Evolutionary conservation across 2,113 vertebrate genomes (phyloP).

Genomic region (Saccopteryx bilineata): DNA sequence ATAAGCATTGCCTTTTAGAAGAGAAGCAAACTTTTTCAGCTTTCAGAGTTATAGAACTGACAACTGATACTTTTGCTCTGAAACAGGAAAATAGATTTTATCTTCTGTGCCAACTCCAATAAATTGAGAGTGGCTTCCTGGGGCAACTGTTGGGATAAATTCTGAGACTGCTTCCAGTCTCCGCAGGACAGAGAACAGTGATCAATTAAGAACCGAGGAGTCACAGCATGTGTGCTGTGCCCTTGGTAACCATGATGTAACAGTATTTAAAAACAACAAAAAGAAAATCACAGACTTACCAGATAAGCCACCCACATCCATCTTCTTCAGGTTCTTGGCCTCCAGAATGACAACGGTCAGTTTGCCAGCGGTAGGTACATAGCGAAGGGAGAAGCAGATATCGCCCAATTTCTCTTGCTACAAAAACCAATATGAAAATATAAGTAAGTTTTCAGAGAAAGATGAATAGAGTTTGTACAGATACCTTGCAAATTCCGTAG

Average conservation of each 20-base stretch:
- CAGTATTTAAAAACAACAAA: neutral
- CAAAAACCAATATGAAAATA: slow-evolving; percentile 80
- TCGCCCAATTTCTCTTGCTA: slow-evolving; percentile 99
- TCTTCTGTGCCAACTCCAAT: slow-evolving; percentile 32
- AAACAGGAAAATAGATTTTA: slow-evolving; percentile 55
- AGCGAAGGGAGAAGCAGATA: slow-evolving; percentile 99
- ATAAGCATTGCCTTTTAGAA: slow-evolving; percentile 43
- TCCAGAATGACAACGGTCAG: slow-evolving; percentile 98
- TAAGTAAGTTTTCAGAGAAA: slow-evolving; percentile 42
- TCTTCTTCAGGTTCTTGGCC: slow-evolving; percentile 99
- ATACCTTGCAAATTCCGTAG: neutral
- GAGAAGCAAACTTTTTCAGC: slow-evolving; percentile 37
- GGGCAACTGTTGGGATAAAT: slow-evolving; percentile 58
- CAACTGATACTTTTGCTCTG: slow-evolving; percentile 54
- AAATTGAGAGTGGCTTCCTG: slow-evolving; percentile 41
- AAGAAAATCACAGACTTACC: slow-evolving; percentile 88
- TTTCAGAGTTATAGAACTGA: slow-evolving; percentile 46
- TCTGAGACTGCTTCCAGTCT: slow-evolving; percentile 38
- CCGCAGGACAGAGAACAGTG: neutral
- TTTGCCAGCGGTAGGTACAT: slow-evolving; percentile 98
- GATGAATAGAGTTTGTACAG: neutral
- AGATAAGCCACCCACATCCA: slow-evolving; percentile 98
- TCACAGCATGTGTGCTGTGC: neutral
- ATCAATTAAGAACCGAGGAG: slow-evolving; percentile 48
- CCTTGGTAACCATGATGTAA: slow-evolving; percentile 15